Percentiles rank a stretch among this genome's conserved stretches.
These are phyloP conservation scores for Aix galericulata DNA, from an alignment of 2,113 vertebrate genomes.

Conservation along the genomic window DNA sequence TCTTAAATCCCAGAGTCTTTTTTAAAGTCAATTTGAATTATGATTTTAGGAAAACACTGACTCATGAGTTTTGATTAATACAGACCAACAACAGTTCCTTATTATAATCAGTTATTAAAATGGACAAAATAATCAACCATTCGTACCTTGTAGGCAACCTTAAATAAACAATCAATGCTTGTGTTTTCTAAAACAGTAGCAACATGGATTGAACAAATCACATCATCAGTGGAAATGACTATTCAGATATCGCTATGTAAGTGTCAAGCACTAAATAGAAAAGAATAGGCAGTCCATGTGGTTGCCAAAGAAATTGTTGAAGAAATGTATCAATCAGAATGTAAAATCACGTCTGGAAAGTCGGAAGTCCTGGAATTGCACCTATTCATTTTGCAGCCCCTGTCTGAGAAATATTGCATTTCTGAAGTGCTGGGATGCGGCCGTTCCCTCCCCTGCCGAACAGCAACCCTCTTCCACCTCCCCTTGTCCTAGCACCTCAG, in stretches of 20 bases:
- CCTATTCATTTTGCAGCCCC: not conserved
- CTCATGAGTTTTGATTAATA: not conserved
- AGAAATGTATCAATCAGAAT: not conserved
- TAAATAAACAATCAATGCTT: not conserved
- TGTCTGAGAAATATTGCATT: not conserved
- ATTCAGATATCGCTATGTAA: not conserved
- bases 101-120: not conserved
- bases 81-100: not conserved
- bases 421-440: not conserved
- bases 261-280: not conserved
- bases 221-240: not conserved
- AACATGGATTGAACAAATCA: not conserved
- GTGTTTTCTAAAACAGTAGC: not conserved
- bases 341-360: not conserved
- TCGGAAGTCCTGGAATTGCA: not conserved
- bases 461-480: no score
- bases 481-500: not conserved
- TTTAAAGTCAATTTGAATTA: not conserved
- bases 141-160: not conserved
- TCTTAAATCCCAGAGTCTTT: not conserved
- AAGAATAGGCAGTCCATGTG: rapidly evolving
- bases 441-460: no score
- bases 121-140: not conserved
- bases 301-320: not conserved
- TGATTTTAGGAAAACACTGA: not conserved